Percentiles rank a stretch among this genome's conserved stretches.
Conservation (phyloP, 2,113 vertebrate species). For the Chiloscyllium plagiosum region DNA sequence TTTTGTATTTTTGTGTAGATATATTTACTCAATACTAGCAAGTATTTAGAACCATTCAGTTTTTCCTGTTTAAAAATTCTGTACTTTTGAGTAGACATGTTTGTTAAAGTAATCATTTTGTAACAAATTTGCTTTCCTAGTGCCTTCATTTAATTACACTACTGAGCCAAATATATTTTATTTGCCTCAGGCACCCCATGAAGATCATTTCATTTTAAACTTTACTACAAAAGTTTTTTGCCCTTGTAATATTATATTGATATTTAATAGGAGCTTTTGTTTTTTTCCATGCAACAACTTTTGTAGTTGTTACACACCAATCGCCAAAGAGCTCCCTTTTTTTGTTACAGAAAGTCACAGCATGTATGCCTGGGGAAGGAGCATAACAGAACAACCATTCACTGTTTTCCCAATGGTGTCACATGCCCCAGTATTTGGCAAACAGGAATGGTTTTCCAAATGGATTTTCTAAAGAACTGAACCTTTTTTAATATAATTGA, state of each 20-base stretch:
- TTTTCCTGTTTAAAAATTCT: neutral
- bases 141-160: neutral
- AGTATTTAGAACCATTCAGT: neutral
- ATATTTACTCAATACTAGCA: neutral
- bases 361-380: neutral
- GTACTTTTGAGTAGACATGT: neutral
- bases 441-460: neutral
- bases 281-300: neutral
- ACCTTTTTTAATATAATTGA: neutral
- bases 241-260: neutral
- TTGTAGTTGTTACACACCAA: neutral
- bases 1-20: neutral
- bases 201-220: neutral
- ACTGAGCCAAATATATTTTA: neutral
- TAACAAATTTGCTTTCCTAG: neutral
- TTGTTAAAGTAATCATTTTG: neutral
- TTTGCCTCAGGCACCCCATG: neutral
- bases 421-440: neutral
- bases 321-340: neutral
- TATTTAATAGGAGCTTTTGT: neutral
- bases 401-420: neutral
- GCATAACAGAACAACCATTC: neutral
- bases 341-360: neutral
- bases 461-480: neutral
- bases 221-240: neutral